Conservation (phyloP, 2,797 vertebrate species). For the Coracias cyanogaster region DNA sequence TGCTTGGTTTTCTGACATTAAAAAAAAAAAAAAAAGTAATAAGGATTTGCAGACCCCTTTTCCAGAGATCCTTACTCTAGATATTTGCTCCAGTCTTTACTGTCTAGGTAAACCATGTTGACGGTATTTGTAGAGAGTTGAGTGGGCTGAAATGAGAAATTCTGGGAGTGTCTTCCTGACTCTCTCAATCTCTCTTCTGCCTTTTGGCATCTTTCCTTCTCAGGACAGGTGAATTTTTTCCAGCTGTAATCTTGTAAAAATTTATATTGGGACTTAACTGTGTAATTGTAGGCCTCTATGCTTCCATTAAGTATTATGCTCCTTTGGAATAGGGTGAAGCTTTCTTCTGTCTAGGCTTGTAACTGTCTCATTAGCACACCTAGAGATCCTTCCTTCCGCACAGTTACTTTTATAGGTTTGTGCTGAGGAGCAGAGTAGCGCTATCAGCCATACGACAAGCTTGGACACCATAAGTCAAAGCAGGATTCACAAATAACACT, state of each 20-base stretch:
- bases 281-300: not conserved
- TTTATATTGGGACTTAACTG: not conserved
- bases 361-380: not conserved
- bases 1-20: not conserved
- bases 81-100: not conserved
- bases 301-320: not conserved
- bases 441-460: not conserved
- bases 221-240: not conserved
- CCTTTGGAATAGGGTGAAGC: not conserved
- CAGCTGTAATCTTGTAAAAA: not conserved
- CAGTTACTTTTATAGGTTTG: not conserved
- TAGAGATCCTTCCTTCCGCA: not conserved
- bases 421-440: not conserved
- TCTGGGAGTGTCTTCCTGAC: not conserved
- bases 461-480: not conserved
- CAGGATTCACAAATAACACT: not conserved
- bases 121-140: not conserved
- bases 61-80: not conserved
- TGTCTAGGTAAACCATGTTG: not conserved
- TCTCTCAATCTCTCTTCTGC: not conserved
- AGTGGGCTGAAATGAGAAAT: not conserved
- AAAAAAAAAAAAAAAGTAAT: no score
- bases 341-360: not conserved
- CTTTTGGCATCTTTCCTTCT: not conserved
- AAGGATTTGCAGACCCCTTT: not conserved